Conservation (phyloP, 2,797 vertebrate species). For the Perodicticus potto region DNA sequence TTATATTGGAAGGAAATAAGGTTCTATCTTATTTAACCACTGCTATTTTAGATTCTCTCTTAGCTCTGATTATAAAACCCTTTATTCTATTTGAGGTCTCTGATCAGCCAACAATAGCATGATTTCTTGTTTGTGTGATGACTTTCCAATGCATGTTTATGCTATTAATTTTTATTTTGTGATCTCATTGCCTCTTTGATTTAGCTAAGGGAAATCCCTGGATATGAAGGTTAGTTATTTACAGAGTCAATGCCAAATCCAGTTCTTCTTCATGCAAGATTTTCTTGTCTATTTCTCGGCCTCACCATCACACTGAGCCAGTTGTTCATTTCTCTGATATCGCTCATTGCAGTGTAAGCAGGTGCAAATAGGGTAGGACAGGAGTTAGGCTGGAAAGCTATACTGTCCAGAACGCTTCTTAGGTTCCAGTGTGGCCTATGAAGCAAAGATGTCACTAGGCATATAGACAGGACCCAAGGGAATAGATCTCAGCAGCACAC, state of each 20-base stretch:
- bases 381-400: background rate
- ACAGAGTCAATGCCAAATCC: background rate
- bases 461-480: background rate
- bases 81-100: background rate
- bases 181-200: constrained; percentile 16
- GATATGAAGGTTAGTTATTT: background rate
- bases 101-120: background rate
- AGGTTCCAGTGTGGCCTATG: background rate
- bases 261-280: background rate
- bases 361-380: background rate
- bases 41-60: constrained; percentile 47
- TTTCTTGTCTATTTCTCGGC: background rate
- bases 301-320: background rate
- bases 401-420: background rate
- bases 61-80: constrained; percentile 18
- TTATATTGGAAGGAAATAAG: background rate
- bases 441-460: background rate
- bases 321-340: background rate
- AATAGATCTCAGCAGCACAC: background rate
- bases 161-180: background rate
- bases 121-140: background rate
- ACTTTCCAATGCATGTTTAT: background rate
- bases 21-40: constrained; percentile 1
- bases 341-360: background rate
- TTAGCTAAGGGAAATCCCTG: background rate